Percentiles rank a stretch among this genome's conserved stretches.
phyloP scores from a whole-genome alignment of 2,888 invertebrate species.

The Didymodactylos carnosus region DNA sequence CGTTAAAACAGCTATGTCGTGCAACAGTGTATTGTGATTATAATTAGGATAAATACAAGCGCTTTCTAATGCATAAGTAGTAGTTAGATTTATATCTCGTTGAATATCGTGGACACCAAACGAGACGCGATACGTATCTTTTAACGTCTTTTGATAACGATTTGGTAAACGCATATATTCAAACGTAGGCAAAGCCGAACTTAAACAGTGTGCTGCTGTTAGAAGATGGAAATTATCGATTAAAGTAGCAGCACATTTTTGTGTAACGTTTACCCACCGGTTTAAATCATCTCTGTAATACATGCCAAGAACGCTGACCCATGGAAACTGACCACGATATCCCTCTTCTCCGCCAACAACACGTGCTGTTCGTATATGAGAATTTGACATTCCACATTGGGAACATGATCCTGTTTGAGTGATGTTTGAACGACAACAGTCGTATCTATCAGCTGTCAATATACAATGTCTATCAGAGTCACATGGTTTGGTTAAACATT shows the following conservation, averaged over 20 bases:
- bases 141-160: neutral
- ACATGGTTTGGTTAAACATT: neutral
- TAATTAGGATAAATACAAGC: neutral
- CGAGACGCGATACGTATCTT: constrained; percentile 1
- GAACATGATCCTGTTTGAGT: neutral
- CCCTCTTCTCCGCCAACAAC: neutral
- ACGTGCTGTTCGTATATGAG: neutral
- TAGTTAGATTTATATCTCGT: neutral
- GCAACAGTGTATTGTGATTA: constrained; percentile 1
- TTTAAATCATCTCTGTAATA: neutral
- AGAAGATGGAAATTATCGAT: neutral
- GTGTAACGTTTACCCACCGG: neutral
- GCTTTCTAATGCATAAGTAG: neutral
- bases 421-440: neutral
- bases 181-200: neutral
- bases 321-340: neutral
- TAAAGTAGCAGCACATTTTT: neutral
- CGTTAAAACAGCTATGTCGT: constrained; percentile 11
- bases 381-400: neutral
- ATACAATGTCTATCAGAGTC: neutral
- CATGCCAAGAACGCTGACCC: neutral
- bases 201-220: neutral
- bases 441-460: neutral
- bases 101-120: neutral
- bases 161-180: neutral